Base-by-base conservation (phyloP, 2,113 vertebrate species). In the Rhegmatorhina hoffmannsi region DNA sequence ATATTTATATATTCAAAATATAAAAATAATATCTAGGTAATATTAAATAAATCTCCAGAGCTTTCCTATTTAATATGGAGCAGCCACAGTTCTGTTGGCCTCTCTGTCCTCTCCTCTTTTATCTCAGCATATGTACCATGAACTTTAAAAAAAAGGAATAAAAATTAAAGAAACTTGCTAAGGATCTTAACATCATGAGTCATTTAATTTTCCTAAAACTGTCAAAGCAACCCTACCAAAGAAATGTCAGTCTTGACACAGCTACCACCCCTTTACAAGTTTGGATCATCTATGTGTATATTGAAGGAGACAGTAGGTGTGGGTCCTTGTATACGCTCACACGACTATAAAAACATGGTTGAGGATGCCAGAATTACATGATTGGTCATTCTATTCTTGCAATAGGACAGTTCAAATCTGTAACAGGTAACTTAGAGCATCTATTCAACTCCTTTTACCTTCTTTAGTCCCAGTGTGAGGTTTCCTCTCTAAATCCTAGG, bases 301-400 rank as follows among this genome's bases (percentile, higher is more conserved):
- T 14, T 52, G 15, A 4, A 56, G 53, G 19, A 68, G 11, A 47
- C 12, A 0, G 0, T 0, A 21, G 5, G 3, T 53, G 4, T 60
- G 13, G 1, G 1, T 34, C 47, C 63, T 33, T 55, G 6, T 31
- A 33, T 17, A 11, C 19, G 50, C n/a, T 58, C 70, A 33, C 23
- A 23, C 17, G 11, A 25, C 11, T 36, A 36, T 16, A 58, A 58
- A 70, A 52, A 3, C 11, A 17, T 21, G 17, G 20, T 16, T 38
- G 36, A 84, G 19, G 25, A 50, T 62, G 9, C 17, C 38, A 78
- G 15, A 4, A 34, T 55, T 40, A 43, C 4, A 3, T 16, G 33
- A 12, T 0, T 43, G 17, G 28, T 4, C 1, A 26, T 69, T 40
- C 62, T 10, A 25, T n/a, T 33, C 11, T 66, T 46, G 18, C 18